Conservation (phyloP, 1,140 invertebrate species). For the Pomacea maculata region DNA sequence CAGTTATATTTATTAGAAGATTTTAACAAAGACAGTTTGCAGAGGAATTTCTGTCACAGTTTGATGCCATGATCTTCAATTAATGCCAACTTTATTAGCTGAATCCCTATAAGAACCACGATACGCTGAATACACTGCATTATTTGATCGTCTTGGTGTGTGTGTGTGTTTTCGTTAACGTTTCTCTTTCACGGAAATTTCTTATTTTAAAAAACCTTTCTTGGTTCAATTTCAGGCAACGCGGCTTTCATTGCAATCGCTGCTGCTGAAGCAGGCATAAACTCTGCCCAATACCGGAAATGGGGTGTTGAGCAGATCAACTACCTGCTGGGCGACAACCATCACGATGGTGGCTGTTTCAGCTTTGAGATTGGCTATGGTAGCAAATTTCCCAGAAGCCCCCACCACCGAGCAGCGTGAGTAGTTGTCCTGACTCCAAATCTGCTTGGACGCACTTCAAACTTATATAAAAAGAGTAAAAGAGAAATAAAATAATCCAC, state of each 20-base stretch:
- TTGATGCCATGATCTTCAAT: too few species aligned
- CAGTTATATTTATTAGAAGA: too few species aligned
- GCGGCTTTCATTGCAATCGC: constrained; percentile 40
- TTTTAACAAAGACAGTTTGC: too few species aligned
- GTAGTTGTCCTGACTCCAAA: not conserved
- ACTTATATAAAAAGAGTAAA: too few species aligned
- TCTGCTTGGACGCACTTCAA: too few species aligned
- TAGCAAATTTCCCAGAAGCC: constrained; percentile 19
- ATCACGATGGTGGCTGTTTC: constrained; percentile 44
- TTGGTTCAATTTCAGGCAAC: constrained; percentile 31
- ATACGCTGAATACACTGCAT: too few species aligned
- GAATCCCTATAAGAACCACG: too few species aligned
- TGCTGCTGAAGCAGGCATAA: constrained; percentile 42
- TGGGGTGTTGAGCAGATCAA: constrained; percentile 73
- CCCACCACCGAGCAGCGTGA: constrained; percentile 27
- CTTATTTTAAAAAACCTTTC: not conserved
- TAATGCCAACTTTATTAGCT: too few species aligned
- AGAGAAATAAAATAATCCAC: too few species aligned
- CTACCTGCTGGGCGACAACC: constrained; percentile 71
- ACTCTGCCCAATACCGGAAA: constrained; percentile 51
- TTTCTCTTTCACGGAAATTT: not conserved
- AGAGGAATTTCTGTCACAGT: too few species aligned
- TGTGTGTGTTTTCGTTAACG: too few species aligned
- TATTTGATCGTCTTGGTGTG: too few species aligned
- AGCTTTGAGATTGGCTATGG: constrained; percentile 58